Base-by-base conservation (phyloP, 2,888 invertebrate genomes). In the Poecilobothrus nobilitatus region DNA sequence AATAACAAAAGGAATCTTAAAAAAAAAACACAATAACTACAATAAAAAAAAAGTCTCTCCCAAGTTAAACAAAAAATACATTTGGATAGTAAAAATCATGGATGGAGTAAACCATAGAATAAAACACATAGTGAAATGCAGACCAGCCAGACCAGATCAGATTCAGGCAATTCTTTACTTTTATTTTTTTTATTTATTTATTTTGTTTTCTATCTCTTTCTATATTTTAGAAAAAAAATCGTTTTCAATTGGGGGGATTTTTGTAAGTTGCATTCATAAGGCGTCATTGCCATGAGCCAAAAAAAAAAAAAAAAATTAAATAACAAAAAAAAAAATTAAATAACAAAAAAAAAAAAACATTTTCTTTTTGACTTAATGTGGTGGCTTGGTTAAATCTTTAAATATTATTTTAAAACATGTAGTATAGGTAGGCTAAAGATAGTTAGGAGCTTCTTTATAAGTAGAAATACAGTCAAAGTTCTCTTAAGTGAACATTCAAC, bases 141-240 rank as follows among this genome's bases (percentile, higher is more conserved):
- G 53, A 53, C 53, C 53, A 53, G n/a, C 53, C 53, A 53, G n/a
- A 53, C n/a, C 53, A 53, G 53, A 53, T 53, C 53, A 53, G 53
- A 53, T 53, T 53, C 53, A 53, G 53, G 53, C 53, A 12, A 53
- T 53, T 53, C 15, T 53, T 53, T 53, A 18, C 9, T 53, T 53
- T n/a, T 6, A 12, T 53, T 53, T 53, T 15, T 12, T 53, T 18
- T 53, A 12, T 53, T 53, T 53, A 18, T 53, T 53, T 18, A 18
- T 53, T 12, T 53, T 18, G 5, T 27, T 18, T 53, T 53, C 6
- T 37, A 8, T n/a, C 53, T 53, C 53, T 15, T 53, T 53, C 15
- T 53, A 15, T 3, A 2, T n/a, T 37, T 8, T 7, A 37, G 9
- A 37, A 27, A 27, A 27, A 27, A 27, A 27, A 27, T 1, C 41